Base-by-base conservation (phyloP, 2,797 vertebrate species). In the Rhabdophis nuchalis region DNA sequence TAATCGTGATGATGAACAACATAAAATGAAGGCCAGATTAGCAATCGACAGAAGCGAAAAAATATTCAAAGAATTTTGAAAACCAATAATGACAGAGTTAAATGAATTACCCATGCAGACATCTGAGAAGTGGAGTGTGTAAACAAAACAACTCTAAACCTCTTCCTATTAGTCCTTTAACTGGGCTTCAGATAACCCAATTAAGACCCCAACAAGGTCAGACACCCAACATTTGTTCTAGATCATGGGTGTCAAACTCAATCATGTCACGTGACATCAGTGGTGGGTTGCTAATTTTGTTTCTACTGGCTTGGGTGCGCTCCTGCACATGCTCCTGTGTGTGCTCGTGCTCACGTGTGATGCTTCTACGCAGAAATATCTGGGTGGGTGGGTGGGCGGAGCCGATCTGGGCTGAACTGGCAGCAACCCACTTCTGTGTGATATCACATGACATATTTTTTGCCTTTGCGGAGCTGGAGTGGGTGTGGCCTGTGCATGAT, bases 61-160 rank as follows among this genome's bases (percentile, higher is more conserved):
- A 23, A 89, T 14, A 52, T 89, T 77, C 88, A 54, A 25, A 54
- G 25, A n/a, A 56, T 32, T 53, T 89, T 89, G 88, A n/a, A 53
- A 68, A 20, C 23, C 57, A 36, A 23, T 12, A 32, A 46, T 20
- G 27, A 53, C 8, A 32, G 53, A 32, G 23, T 36, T 90, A 27
- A 36, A 77, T 36, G n/a, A 53, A 64, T 77, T 41, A 23, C 32
- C 36, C 16, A 54, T 32, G 53, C 53, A 32, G 72, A 82, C 1
- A 10, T 25, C 72, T 46, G 41, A 46, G 23, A 82, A 82, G 25
- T 82, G 72, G 36, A 82, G 72, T 13, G 72, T 46, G 4, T 46
- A 25, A 82, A 82, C 36, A 77, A 77, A 77, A 46, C 32, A 82
- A 82, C 4, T 9, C 20, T 5, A 72, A 72, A 25, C 4, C 41